Conservation (phyloP, 2,797 vertebrate species). For the Epinephelus coioides region DNA sequence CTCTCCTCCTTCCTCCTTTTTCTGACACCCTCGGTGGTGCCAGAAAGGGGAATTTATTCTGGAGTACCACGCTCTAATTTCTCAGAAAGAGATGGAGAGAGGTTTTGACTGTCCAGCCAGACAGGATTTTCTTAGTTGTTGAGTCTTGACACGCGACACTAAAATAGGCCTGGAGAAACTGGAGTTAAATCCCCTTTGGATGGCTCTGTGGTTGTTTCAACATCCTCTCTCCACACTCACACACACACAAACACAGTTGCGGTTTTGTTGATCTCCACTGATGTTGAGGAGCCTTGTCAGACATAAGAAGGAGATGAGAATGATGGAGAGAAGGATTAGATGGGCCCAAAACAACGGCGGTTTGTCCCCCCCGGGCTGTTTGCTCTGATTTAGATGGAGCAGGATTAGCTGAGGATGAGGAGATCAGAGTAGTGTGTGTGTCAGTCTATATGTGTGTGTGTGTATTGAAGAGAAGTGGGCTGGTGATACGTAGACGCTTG, state of each 20-base stretch:
- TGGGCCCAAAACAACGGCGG: slow-evolving; percentile 59
- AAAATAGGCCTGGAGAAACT: slow-evolving; percentile 62
- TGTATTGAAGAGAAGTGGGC: slow-evolving; percentile 68
- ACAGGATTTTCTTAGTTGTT: slow-evolving; percentile 55
- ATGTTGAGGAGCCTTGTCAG: slow-evolving; percentile 70
- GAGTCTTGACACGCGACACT: slow-evolving; percentile 62
- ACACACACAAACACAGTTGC: slow-evolving; percentile 13
- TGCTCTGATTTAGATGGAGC: slow-evolving; percentile 76
- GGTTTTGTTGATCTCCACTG: slow-evolving; percentile 57
- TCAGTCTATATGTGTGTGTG: slow-evolving; percentile 28
- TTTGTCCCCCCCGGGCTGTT: slow-evolving; percentile 72
- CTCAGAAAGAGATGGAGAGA: slow-evolving; percentile 31
- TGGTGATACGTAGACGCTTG: slow-evolving; percentile 58
- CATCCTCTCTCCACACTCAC: slow-evolving; percentile 36
- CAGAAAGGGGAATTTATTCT: slow-evolving; percentile 64
- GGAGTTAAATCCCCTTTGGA: slow-evolving; percentile 61
- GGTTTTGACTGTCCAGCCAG: slow-evolving; percentile 67
- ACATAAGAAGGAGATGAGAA: slow-evolving; percentile 73
- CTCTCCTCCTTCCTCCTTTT: slow-evolving; percentile 27
- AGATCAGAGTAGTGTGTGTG: slow-evolving; percentile 64
- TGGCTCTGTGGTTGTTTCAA: slow-evolving; percentile 35
- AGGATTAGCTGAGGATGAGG: slow-evolving; percentile 77
- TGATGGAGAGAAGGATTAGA: slow-evolving; percentile 78
- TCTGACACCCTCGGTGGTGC: slow-evolving; percentile 28
- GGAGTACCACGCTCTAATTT: slow-evolving; percentile 52